Conservation (phyloP, 2,888 invertebrate species). For the Hypolimnas misippus region DNA sequence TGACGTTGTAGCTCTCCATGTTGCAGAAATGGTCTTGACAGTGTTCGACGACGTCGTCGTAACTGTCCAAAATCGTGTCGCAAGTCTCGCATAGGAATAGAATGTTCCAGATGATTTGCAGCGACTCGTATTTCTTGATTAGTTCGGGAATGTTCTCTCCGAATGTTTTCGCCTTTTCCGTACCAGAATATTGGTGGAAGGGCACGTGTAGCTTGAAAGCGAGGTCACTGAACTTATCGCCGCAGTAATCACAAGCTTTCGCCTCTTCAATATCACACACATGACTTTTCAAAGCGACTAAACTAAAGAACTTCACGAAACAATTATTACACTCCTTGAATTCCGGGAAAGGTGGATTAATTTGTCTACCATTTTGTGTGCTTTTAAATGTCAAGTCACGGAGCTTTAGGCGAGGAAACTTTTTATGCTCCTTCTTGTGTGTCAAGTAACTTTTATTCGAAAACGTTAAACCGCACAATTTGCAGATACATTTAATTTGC, state of each 20-base stretch:
- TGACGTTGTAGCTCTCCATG: conserved; percentile 42
- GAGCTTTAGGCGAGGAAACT: conserved; percentile 39
- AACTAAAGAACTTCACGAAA: conserved; percentile 46
- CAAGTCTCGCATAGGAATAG: conserved; percentile 57
- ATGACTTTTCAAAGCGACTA: conserved; percentile 26
- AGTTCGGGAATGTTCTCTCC: conserved; percentile 48
- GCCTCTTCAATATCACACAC: conserved; percentile 27
- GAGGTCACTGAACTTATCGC: conserved; percentile 42
- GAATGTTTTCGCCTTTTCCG: background rate
- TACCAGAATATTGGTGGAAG: conserved; percentile 48
- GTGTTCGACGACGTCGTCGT: conserved; percentile 61
- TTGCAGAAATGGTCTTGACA: conserved; percentile 54
- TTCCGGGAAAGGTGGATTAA: conserved; percentile 46
- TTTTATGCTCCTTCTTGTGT: conserved; percentile 43
- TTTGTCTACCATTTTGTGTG: conserved; percentile 38
- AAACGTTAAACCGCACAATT: conserved; percentile 53
- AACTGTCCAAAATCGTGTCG: conserved; percentile 52
- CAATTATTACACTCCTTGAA: conserved; percentile 51
- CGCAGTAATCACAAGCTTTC: conserved; percentile 36
- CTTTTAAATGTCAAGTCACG: conserved; percentile 48
- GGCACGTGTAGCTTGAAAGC: conserved; percentile 51
- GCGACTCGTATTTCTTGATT: conserved; percentile 55
- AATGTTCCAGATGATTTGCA: conserved; percentile 60
- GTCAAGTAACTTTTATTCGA: background rate
- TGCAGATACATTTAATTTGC: conserved; percentile 43